phyloP scores from a whole-genome alignment of 2,888 invertebrate genomes.

The Harmothoe impar region DNA sequence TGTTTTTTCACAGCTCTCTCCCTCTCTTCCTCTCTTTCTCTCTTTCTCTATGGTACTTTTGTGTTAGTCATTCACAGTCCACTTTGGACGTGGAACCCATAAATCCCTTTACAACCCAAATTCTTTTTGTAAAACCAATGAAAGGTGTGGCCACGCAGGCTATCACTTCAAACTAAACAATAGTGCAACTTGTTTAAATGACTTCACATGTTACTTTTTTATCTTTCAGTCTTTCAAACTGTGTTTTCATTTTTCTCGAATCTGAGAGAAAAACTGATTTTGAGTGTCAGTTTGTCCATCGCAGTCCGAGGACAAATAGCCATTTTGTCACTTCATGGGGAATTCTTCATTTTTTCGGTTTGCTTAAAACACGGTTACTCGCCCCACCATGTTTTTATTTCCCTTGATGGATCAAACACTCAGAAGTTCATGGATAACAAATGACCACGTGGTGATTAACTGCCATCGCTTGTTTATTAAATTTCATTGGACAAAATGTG shows the following conservation, averaged over 20 bases:
- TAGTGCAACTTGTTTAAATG: too few species aligned
- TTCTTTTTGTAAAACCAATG: too few species aligned
- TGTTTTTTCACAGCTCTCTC: too few species aligned
- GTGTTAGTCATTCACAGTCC: too few species aligned
- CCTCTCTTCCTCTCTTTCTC: too few species aligned
- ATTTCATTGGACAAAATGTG: not conserved
- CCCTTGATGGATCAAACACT: constrained; percentile 8
- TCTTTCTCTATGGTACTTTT: too few species aligned
- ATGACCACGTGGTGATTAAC: not conserved
- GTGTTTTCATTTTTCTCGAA: not conserved
- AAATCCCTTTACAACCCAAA: too few species aligned
- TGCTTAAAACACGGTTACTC: not conserved
- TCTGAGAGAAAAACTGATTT: not conserved
- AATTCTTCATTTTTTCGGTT: not conserved
- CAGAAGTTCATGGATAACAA: not conserved
- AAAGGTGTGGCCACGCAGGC: too few species aligned
- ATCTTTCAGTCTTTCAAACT: too few species aligned
- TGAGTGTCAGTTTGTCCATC: constrained; percentile 12
- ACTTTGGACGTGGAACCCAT: too few species aligned
- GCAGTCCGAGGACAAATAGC: not conserved
- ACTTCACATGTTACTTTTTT: too few species aligned
- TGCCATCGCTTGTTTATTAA: not conserved
- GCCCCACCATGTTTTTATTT: not conserved
- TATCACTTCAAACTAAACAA: too few species aligned
- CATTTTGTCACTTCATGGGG: constrained; percentile 18